Conservation (phyloP, 1,140 invertebrate genomes). For the Potamilus streckersoni region DNA sequence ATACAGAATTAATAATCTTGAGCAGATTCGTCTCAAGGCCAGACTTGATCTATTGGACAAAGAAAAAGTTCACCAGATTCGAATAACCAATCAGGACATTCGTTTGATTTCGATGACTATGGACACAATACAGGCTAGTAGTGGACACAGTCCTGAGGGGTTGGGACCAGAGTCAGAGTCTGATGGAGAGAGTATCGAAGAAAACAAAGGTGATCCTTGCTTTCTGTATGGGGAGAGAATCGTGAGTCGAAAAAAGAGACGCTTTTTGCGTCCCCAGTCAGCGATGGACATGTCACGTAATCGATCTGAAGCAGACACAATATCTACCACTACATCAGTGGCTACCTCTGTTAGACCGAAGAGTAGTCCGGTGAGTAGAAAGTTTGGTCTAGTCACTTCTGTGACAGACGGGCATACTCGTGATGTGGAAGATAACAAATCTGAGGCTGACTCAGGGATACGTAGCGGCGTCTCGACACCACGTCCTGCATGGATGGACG, state of each 20-base stretch:
- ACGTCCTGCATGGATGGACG: constrained; percentile 38
- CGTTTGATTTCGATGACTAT: constrained; percentile 53
- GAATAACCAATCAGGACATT: constrained; percentile 58
- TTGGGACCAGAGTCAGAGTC: constrained; percentile 33
- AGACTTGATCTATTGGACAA: constrained; percentile 52
- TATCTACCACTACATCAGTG: constrained; percentile 21
- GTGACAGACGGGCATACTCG: constrained; percentile 8
- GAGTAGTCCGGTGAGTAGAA: constrained; percentile 45
- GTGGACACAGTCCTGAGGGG: constrained; percentile 56
- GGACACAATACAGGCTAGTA: constrained; percentile 54
- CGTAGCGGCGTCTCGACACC: constrained; percentile 10
- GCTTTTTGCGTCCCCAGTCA: constrained; percentile 44
- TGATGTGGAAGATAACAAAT: neutral
- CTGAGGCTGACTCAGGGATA: constrained; percentile 24
- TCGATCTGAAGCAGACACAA: constrained; percentile 25
- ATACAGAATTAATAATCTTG: constrained; percentile 53
- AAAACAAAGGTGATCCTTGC: constrained; percentile 39
- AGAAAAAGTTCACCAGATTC: constrained; percentile 44
- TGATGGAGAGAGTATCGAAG: constrained; percentile 25
- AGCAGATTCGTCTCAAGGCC: constrained; percentile 41
- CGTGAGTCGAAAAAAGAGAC: constrained; percentile 47
- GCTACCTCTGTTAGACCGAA: constrained; percentile 41
- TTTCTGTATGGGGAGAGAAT: constrained; percentile 58
- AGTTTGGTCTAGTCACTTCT: constrained; percentile 31
- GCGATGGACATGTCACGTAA: constrained; percentile 36